Evolutionary conservation across 2,113 vertebrate species (phyloP), one percentile per base, ranked within the genome.

Genomic region (Amphiprion ocellaris): DNA sequence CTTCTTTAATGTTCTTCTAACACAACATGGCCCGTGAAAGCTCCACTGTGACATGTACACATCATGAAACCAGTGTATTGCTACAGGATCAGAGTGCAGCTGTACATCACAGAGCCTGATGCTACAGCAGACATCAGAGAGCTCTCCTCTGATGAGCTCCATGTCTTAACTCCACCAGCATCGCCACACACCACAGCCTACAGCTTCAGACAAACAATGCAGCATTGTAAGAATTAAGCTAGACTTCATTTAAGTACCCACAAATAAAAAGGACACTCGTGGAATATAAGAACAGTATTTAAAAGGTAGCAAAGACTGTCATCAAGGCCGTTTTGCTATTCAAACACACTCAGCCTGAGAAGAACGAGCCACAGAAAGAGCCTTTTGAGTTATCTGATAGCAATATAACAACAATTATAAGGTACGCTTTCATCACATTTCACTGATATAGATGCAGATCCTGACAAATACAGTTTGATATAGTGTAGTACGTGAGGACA

Each of bases 21-120:
- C 4, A 41, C 47, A 63, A 66, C 64, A 41, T 4, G 4, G 21
- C 44, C 16, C 50, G 9, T 70, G 61, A 62, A 26, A 63, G 62
- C 70, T 56, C 41, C 46, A 16, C 60, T 28, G 54, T 80, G 59
- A 73, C 83, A 61, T 54, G 12, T 10, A 54, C 53, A 39, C 67
- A 23, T 56, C 12, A 14, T 73, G 81, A 70, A 82, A 75, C 84
- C 69, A 65, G 26, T 83, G 70, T 44, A 11, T 41, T 44, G 50
- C 54, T 44, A 62, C 83, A 26, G 62, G 65, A 80, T 90, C 86
- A 79, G 61, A 84, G 73, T 64, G 52, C 82, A 80, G 78, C 78
- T 81, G 77, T 70, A 74, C 72, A 85, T 90, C 86, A 85, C 65
- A 86, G 66, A 79, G 62, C 49, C 60, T 5, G 19, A 60, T 58